phyloP scores from a whole-genome alignment of 2,797 vertebrate genomes.

The Meda fulgida region DNA sequence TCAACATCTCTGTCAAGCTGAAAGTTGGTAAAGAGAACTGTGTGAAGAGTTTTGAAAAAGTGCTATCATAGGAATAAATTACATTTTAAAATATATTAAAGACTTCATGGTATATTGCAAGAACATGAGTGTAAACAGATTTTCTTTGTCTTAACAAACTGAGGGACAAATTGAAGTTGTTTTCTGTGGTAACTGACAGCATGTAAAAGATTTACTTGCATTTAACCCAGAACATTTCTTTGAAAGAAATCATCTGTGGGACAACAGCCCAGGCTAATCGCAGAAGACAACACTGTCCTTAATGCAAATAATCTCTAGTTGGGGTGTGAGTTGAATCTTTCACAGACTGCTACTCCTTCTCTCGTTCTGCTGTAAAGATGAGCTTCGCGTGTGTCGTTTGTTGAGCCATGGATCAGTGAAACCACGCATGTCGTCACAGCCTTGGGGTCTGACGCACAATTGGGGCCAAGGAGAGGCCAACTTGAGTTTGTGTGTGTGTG shows the following conservation, averaged over 20 bases:
- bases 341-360: background rate
- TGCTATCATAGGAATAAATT: background rate
- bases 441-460: slow-evolving; percentile 37
- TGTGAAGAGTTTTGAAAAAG: background rate
- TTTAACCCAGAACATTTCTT: background rate
- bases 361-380: slow-evolving; percentile 1
- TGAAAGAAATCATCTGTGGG: background rate
- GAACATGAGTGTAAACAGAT: background rate
- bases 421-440: slow-evolving; percentile 34
- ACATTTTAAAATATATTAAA: background rate
- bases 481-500: slow-evolving; percentile 2
- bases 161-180: background rate
- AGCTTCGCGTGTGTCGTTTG: background rate
- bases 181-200: background rate
- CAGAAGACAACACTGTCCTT: background rate
- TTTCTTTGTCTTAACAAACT: no score
- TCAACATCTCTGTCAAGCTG: background rate
- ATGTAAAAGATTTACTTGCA: background rate
- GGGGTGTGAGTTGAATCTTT: background rate
- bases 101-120: background rate
- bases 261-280: background rate
- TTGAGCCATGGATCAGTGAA: background rate
- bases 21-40: background rate
- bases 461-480: slow-evolving; percentile 13
- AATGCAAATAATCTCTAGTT: background rate